These are phyloP conservation scores for Tenualosa thibaudeaui DNA, from an alignment of 2,797 vertebrate genomes.

Conservation along the genomic window DNA sequence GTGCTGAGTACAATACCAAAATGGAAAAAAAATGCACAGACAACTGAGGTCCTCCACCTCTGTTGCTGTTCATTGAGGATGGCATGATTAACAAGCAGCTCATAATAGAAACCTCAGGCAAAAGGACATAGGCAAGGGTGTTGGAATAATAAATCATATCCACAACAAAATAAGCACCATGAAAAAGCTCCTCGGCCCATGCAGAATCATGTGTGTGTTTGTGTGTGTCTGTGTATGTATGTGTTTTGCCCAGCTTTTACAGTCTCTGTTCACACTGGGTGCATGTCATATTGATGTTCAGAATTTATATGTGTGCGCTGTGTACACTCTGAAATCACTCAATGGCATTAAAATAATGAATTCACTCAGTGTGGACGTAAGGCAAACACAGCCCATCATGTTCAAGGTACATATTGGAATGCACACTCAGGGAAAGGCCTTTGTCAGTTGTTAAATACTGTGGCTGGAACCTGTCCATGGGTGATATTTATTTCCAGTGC, in stretches of 20 bases:
- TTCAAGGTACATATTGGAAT: background rate
- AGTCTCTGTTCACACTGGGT: background rate
- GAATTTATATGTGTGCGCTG: background rate
- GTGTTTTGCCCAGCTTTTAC: background rate
- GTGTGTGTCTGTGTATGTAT: background rate
- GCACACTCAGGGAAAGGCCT: background rate
- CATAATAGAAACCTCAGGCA: slow-evolving; percentile 1
- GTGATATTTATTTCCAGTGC: background rate
- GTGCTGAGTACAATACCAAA: background rate
- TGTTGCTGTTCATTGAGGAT: background rate
- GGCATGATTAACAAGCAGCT: slow-evolving; percentile 24
- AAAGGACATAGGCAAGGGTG: slow-evolving; percentile 14
- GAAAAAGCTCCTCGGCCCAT: background rate
- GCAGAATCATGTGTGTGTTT: background rate
- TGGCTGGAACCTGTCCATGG: background rate
- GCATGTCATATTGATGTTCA: background rate
- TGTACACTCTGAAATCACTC: background rate
- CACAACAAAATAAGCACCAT: background rate
- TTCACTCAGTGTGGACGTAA: background rate
- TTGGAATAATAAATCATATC: background rate
- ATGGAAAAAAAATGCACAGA: background rate
- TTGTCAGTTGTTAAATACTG: background rate
- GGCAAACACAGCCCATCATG: background rate
- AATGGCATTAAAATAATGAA: slow-evolving; percentile 14
- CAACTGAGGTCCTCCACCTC: background rate